Evolutionary conservation across 2,113 vertebrate species (phyloP).

Genomic region (Cichladusa arquata): DNA sequence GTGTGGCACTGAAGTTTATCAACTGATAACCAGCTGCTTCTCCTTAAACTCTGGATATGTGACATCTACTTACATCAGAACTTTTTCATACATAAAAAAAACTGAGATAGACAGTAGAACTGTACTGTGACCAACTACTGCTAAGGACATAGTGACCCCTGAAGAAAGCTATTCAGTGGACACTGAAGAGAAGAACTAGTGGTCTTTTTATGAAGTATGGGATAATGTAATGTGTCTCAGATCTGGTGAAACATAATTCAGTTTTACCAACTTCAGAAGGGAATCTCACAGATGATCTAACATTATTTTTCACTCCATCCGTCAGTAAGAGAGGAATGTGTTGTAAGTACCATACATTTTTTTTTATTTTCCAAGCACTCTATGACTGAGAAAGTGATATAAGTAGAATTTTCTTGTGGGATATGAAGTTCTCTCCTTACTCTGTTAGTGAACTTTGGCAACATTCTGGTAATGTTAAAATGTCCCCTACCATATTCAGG

Average conservation of each 20-base stretch:
- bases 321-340: background rate
- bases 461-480: background rate
- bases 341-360: background rate
- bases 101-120: background rate
- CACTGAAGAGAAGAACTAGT: background rate
- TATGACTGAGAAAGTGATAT: background rate
- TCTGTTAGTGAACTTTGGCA: background rate
- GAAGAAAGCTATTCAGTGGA: background rate
- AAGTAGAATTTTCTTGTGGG: background rate
- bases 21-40: background rate
- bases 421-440: background rate
- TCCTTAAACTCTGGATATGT: background rate
- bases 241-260: background rate
- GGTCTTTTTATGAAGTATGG: background rate
- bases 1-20: background rate
- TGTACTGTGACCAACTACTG: background rate
- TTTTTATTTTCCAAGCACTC: background rate
- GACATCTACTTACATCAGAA: background rate
- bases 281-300: background rate
- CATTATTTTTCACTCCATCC: background rate
- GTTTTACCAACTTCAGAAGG: background rate
- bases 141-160: background rate
- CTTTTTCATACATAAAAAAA: background rate
- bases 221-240: background rate
- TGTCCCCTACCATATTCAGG: background rate